Evolutionary conservation across 2,113 vertebrate genomes (phyloP), one percentile per base, ranked within the genome.

Genomic region (Campylorhamphus procurvoides): DNA sequence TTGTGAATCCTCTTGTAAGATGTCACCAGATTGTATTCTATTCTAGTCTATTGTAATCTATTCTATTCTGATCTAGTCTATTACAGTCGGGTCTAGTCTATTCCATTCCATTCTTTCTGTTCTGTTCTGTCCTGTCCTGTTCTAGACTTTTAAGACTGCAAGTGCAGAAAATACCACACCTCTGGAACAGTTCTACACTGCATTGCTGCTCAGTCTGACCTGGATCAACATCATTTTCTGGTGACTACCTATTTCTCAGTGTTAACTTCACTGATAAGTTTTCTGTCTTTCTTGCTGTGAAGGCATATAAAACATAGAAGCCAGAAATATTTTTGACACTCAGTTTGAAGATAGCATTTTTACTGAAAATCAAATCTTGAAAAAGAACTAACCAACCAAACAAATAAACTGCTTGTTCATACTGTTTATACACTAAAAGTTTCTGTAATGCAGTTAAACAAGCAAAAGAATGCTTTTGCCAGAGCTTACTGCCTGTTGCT

Each of bases 11-110:
- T 60, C 47, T 44, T 79, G 67, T 44, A 63, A 64, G 12, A 40
- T 0, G 0, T 22, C 29, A 25, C 13, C 8, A 13, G 20, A 29
- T 68, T 66, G 33, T 10, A 56, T 39, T 33, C 31, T 56, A 56
- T 33, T 56, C 31, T 56, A 17, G 19, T 53, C 52, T 33, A 20
- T 33, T 18, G 31, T 22, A 31, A 18, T 31, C 33, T 0, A 23
- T 50, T 56, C 52, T 14, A 20, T 25, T 42, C 33, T 7, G 16
- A 6, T 20, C 14, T 10, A 20, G 8, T 18, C 35, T 18, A 9
- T 9, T 31, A 4, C 10, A 22, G 7, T 35, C 10, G 27, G 25
- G 18, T 33, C 31, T 56, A 17, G 19, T 53, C 52, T 33, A 14
- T n/a, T 18, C 55, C 22, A 33, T 29, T 31, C 27, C 0, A 18